Evolutionary conservation across 2,797 vertebrate species (phyloP), one percentile per base, ranked within the genome.

Genomic region (Fundulus diaphanus): DNA sequence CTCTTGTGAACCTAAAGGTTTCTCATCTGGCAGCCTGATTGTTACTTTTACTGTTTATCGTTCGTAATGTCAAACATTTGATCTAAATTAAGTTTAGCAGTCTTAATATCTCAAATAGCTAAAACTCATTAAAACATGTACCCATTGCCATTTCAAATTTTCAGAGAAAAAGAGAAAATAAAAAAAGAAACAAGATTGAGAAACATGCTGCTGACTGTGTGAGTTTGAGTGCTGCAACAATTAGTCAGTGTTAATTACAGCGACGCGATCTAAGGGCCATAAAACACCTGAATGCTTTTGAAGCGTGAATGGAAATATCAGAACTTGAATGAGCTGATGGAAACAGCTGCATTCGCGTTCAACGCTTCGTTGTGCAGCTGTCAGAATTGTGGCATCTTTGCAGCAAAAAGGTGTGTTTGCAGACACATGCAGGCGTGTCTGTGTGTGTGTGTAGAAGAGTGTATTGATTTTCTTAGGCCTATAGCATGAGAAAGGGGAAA

Each of bases 401-500:
- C 76, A 82, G 68, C 72, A 72, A 74, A 74, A 76, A 79, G 54
- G 73, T 75, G 71, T 72, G 68, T 73, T 73, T 35, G 73, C 65
- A 49, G 37, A 65, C 52, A 16, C 66, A 46, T 29, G 46, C 54
- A 49, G 65, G 57, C 42, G 63, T 78, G 77, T 79, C 56, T 72
- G 71, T 40, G 69, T 15, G 67, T 37, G 66, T 70, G 42, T n/a
- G 57, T 48, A 37, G 33, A 44, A 5, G 35, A 56, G 37, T 13
- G 59, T 92, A 94, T 94, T 93, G 93, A 94, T 95, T 95, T 91
- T 83, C 79, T 80, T 83, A 57, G 68, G 37, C 52, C 70, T 71
- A 87, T 82, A 87, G 87, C 82, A 90, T 80, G 81, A 90, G 82
- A 92, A 91, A 93, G 70, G 33, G 37, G 78, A 81, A 89, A 81